Evolutionary conservation across 2,113 vertebrate species (phyloP), one percentile per base, ranked within the genome.

Genomic region (Montifringilla adamsi): DNA sequence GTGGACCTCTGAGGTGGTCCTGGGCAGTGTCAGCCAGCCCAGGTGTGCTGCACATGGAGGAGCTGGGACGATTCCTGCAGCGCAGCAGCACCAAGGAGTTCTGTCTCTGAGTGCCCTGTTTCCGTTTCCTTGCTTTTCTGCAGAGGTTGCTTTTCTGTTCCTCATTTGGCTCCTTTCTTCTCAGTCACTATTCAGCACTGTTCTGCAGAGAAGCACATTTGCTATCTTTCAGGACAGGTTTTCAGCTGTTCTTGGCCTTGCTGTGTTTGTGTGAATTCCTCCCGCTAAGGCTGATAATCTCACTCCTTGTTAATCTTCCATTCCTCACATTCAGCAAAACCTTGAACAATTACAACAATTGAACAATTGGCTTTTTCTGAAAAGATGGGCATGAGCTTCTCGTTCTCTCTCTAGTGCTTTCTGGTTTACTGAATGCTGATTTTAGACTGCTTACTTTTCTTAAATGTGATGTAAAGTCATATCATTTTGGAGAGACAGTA

Each of bases 161-260:
- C 67, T 92, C 72, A 24, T 74, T 78, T 86, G 63, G 6, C 15
- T 88, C 15, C 47, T 93, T 95, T 92, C 82, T 92, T 68, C 47
- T 70, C 72, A 64, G 64, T 17, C 64, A 41, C 72, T 95, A 86
- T 87, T 93, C 52, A 90, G 43, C 44, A 18, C 47, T 47, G 30
- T 37, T 95, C 87, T 86, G 64, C 85, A 87, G 60, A 85, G 84
- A 82, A 84, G 49, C 62, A 55, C 43, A 37, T 95, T 74, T 72
- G 26, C 85, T 94, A 52, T 96, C 93, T 96, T 95, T 93, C 82
- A 68, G 88, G 31, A 44, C 84, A 90, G 72, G 59, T 74, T 95
- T 94, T 77, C 37, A 69, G 69, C 74, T 95, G 72, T 67, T 95
- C 69, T 93, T 84, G 91, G 84, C 75, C 64, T 55, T 80, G 77